These are phyloP conservation scores for Dynastes tityus DNA, from an alignment of 2,888 invertebrate species.

Conservation along the genomic window DNA sequence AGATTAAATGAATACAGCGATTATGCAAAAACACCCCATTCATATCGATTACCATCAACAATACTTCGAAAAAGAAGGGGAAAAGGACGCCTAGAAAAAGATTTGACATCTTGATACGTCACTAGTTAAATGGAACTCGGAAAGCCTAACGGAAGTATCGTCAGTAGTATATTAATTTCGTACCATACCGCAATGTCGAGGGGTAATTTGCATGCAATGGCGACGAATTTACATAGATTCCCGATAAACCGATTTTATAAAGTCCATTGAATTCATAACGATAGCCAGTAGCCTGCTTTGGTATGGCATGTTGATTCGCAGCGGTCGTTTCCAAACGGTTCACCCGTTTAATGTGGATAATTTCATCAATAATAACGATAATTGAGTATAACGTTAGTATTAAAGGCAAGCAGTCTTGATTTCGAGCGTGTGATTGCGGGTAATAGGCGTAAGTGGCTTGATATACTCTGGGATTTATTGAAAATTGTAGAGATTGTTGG, in stretches of 20 bases:
- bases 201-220: conserved; percentile 15
- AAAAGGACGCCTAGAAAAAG: neutral
- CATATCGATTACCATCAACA: no score
- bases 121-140: neutral
- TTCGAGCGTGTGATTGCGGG: neutral
- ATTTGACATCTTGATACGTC: neutral
- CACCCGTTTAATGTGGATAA: neutral
- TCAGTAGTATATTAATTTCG: conserved; percentile 13
- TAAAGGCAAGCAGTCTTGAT: neutral
- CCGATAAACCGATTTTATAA: conserved; percentile 11
- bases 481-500: neutral
- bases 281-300: neutral
- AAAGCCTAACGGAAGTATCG: conserved; percentile 19
- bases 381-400: neutral
- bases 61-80: neutral
- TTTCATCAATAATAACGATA: conserved; percentile 15
- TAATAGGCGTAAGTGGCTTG: neutral
- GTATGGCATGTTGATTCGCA: neutral
- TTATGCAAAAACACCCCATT: no score
- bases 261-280: conserved; percentile 8
- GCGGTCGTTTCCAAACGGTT: neutral
- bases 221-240: conserved; percentile 11
- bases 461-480: neutral
- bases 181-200: neutral
- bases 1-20: no score